Evolutionary conservation across 1,140 invertebrate genomes (phyloP), one percentile per base, ranked within the genome.

Genomic region (Macrobrachium nipponense): DNA sequence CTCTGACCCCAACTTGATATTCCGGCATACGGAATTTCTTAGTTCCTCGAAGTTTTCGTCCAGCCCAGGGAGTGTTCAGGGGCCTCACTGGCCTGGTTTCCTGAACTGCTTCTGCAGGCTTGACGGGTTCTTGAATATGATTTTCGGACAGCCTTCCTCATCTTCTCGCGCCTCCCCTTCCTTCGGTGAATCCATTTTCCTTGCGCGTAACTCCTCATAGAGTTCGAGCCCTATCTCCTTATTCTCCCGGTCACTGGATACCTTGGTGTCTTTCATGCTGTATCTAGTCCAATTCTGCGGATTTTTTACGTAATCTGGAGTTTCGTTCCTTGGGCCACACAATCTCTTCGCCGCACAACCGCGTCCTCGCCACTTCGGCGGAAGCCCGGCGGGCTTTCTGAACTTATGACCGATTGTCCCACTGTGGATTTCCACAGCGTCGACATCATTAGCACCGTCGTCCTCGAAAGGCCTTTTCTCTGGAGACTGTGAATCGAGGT

Each of bases 301-400:
- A 51, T 86, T 79, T 72, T 86, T 86, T 43, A 86, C 73, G 51
- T 61, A 86, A 23, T 86, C 83, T 20, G 83, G 83, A 15, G 83
- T 86, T 62, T 23, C 62, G 59, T 86, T 86, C 20, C 62, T 79
- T 4, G 83, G 77, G 12, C 72, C 82, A 70, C 15, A 44, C 17
- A 1, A 4, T 51, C 80, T 60, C 44, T 51, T 58, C 17, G 62
- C 17, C 15, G 75, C 76, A 17, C 73, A 12, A 5, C 75, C 73
- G 0, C 64, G n/a, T 10, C 83, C 76, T 59, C 83, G 75, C 76
- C 83, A 70, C 8, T 14, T 59, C 5, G 75, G 64, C 17, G 66
- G 75, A 5, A 18, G 23, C 8, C 66, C 59, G n/a, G 18, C 18
- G 14, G 83, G 83, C 20, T 23, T 62, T 17, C 83, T n/a, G 23